Evolutionary conservation across 35 echinoderm and acorn worm genomes (phyloP).

Genomic region (Amphiura filiformis): DNA sequence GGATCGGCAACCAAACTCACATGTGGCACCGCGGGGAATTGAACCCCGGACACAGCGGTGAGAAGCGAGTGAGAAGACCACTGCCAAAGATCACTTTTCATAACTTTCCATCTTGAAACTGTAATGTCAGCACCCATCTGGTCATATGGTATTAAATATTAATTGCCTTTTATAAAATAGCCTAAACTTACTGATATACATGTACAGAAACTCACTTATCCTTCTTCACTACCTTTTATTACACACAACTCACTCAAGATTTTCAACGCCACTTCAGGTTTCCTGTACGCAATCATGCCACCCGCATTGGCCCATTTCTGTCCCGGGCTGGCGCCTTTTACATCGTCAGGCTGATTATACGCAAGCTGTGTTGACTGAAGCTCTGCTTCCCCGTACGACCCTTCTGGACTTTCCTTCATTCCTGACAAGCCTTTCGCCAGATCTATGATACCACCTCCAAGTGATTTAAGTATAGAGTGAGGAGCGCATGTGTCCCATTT

Average conservation of each 20-base stretch:
- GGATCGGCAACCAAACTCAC: no score
- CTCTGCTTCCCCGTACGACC: background rate
- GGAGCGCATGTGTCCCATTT: conserved; percentile 97
- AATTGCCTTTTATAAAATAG: no score
- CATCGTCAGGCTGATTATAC: conserved; percentile 71
- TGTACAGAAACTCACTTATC: no score
- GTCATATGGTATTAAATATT: no score
- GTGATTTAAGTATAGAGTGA: conserved; percentile 73
- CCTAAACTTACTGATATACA: no score
- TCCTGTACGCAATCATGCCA: conserved; percentile 71
- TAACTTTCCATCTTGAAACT: no score
- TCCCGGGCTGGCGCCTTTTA: background rate
- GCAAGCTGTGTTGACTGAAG: background rate
- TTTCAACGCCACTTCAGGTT: background rate
- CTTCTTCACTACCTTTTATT: no score
- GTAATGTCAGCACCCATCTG: no score
- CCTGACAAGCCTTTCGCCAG: background rate
- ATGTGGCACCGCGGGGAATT: no score
- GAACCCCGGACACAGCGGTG: no score
- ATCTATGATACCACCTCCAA: conserved; percentile 79
- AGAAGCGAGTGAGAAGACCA: no score
- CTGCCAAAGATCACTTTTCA: no score
- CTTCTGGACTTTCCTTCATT: background rate
- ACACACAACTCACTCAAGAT: conserved; percentile 5
- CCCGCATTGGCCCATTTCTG: conserved; percentile 81